Evolutionary conservation across 2,797 vertebrate genomes (phyloP).

Genomic region (Streptopelia turtur): DNA sequence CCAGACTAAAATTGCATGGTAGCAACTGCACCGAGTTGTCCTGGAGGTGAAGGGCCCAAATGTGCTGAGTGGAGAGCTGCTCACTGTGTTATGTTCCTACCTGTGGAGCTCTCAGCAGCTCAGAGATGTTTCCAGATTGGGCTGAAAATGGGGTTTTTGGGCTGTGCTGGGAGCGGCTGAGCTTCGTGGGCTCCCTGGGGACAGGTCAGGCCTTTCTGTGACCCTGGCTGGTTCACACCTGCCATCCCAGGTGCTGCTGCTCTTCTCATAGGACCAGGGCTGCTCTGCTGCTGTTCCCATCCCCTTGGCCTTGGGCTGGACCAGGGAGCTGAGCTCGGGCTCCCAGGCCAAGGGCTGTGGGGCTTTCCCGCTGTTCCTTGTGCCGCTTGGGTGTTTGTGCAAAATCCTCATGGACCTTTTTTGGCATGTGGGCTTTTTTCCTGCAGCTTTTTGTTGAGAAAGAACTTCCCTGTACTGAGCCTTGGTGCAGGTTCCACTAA

Average conservation of each 20-base stretch:
- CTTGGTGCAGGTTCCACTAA: not conserved
- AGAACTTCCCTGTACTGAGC: accelerated
- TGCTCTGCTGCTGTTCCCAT: not conserved
- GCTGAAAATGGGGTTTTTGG: not conserved
- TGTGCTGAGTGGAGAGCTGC: not conserved
- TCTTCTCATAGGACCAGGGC: not conserved
- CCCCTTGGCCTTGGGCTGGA: not conserved
- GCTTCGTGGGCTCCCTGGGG: not conserved
- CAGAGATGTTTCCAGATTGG: accelerated
- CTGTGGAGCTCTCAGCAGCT: not conserved
- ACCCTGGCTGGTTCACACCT: not conserved
- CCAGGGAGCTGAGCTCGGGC: accelerated
- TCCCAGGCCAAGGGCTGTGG: not conserved
- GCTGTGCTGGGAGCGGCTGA: not conserved
- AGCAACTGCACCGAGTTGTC: not conserved
- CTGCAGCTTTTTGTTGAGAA: not conserved
- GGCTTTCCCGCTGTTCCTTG: accelerated
- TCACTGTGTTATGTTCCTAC: accelerated
- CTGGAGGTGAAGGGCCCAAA: not conserved
- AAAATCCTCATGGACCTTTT: accelerated
- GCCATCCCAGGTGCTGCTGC: not conserved
- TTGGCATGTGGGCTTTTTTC: accelerated
- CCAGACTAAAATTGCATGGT: accelerated
- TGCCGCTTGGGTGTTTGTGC: accelerated
- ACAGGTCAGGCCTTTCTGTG: not conserved